Evolutionary conservation across 2,797 vertebrate species (phyloP).

Genomic region (Tympanoctomys barrerae): DNA sequence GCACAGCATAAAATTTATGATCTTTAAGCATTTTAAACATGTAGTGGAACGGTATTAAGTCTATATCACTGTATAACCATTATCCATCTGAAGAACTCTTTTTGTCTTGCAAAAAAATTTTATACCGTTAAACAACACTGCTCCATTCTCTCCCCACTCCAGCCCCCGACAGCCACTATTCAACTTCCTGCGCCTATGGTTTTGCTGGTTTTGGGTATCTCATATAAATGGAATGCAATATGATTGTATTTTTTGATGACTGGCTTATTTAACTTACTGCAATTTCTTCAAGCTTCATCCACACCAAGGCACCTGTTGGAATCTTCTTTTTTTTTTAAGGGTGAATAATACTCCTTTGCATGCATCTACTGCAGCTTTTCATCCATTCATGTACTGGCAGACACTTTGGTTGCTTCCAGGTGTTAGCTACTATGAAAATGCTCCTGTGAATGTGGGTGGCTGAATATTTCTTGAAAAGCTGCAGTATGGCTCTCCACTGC

Average conservation of each 20-base stretch:
- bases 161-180: background rate
- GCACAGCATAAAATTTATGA: background rate
- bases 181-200: background rate
- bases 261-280: background rate
- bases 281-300: background rate
- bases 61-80: background rate
- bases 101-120: background rate
- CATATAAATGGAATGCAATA: background rate
- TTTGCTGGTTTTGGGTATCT: background rate
- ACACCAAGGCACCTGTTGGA: background rate
- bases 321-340: background rate
- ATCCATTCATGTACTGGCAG: background rate
- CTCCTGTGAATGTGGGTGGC: background rate
- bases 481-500: background rate
- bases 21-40: background rate
- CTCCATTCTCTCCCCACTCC: background rate
- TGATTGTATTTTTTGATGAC: background rate
- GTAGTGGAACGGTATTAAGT: background rate
- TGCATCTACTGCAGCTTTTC: background rate
- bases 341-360: background rate
- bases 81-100: background rate
- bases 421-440: conserved; percentile 30
- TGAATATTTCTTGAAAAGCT: background rate
- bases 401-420: background rate
- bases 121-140: background rate